phyloP scores from a whole-genome alignment of 2,888 invertebrate genomes.

The Barypeithes pellucidus region DNA sequence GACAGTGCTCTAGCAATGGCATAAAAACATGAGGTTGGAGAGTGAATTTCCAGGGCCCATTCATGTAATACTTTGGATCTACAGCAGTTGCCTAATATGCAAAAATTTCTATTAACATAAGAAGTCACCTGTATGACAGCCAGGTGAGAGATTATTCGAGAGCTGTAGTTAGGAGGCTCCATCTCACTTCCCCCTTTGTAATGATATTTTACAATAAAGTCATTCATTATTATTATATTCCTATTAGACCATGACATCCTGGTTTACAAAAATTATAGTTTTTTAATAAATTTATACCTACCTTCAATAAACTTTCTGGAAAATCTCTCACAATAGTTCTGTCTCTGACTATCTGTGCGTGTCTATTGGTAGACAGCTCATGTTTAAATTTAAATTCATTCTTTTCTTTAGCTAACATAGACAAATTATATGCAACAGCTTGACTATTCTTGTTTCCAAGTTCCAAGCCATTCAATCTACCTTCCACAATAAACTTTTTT shows the following conservation, averaged over 20 bases:
- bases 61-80: conserved; percentile 74
- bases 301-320: conserved; percentile 79
- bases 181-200: no score
- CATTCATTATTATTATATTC: no score
- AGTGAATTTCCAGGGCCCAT: conserved; percentile 90
- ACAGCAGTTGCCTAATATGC: conserved; percentile 73
- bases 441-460: conserved; percentile 73
- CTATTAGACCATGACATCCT: no score
- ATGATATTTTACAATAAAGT: no score
- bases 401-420: conserved; percentile 75
- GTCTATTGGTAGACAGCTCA: conserved; percentile 77
- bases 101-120: no score
- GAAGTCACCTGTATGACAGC: no score
- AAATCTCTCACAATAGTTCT: conserved; percentile 80
- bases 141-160: no score
- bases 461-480: conserved; percentile 86
- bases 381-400: conserved; percentile 80
- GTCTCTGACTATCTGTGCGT: conserved; percentile 80
- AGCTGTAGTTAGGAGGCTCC: no score
- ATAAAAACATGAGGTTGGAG: conserved; percentile 82
- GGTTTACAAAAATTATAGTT: no score
- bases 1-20: conserved; percentile 89
- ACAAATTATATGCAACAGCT: conserved; percentile 74
- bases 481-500: conserved; percentile 86
- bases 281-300: conserved; percentile 24